These are phyloP conservation scores for Herpailurus yagouaroundi DNA, from an alignment of 2,113 vertebrate genomes.

Conservation along the genomic window DNA sequence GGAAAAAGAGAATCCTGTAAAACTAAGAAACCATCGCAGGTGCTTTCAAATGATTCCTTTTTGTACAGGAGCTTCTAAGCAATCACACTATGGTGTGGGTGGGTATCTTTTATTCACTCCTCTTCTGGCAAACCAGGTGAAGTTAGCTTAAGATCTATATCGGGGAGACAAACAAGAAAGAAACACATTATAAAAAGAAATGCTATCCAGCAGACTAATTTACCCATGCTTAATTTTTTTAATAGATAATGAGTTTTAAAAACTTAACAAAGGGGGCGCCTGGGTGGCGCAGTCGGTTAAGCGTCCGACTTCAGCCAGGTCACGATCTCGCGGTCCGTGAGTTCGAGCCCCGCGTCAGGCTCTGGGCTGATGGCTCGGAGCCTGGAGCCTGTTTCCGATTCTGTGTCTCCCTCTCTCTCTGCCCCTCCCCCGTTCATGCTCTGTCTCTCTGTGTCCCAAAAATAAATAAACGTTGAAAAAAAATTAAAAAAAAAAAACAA, in stretches of 20 bases:
- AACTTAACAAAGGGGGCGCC: too few relatives aligned
- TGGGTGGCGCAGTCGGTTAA: too few relatives aligned
- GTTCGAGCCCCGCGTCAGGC: too few relatives aligned
- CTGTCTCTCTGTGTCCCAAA: too few relatives aligned
- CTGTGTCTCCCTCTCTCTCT: too few relatives aligned
- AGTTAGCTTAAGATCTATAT: neutral
- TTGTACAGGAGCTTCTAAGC: neutral
- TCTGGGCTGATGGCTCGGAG: too few relatives aligned
- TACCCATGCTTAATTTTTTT: neutral
- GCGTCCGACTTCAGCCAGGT: too few relatives aligned
- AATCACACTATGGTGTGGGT: neutral
- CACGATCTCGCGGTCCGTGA: too few relatives aligned
- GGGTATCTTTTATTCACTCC: neutral
- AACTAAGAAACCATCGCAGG: neutral
- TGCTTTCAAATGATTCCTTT: neutral
- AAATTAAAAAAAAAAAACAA: too few relatives aligned
- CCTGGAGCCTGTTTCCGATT: too few relatives aligned
- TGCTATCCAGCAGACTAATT: neutral
- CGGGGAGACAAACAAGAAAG: neutral
- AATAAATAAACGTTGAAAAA: too few relatives aligned
- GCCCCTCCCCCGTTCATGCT: too few relatives aligned
- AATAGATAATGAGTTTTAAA: neutral
- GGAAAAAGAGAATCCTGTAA: constrained; percentile 14
- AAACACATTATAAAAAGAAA: neutral
- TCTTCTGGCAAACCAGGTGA: neutral